Base-by-base conservation (phyloP, 2,888 invertebrate genomes). In the Stegana nigrithorax region DNA sequence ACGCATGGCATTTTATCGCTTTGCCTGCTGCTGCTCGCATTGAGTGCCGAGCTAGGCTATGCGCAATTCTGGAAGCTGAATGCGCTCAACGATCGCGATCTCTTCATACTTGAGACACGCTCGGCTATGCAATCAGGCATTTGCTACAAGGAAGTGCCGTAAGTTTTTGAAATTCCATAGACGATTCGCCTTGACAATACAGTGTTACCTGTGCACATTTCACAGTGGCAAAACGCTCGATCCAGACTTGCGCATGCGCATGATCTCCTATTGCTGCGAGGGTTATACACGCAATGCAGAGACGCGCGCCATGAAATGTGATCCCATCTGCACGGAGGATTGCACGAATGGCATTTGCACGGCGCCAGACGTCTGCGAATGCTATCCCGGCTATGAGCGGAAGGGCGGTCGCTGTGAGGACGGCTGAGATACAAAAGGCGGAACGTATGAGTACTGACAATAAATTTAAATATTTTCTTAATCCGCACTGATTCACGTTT, bases 191-290 rank as follows among this genome's bases (percentile, higher is more conserved):
- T 14, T 7, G 44, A 42, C 8, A 21, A 7, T 57, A 23, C n/a
- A 17, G 17, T 59, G 4, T 2, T 23, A n/a, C 2, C 8, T 17
- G 17, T 19, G n/a, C 45, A 50, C 14, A 23, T 55, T 0, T 25
- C 2, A 42, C 25, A 82, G 82, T 4, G 72, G 65, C 25, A 56
- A 73, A 19, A 75, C 74, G 1, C 60, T 39, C 27, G 69, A 82
- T 68, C 81, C 83, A 0, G 70, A 74, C 7, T 29, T 78, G 4
- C 72, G 77, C 19, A 86, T 89, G 66, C 91, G 91, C 69, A 88
- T 88, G 60, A 89, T 91, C 69, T 87, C 90, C 55, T 87, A 89
- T 29, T 93, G 93, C 81, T 93, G 93, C 77, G 87, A 88, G 0
- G 93, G 93, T 26, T 93, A 90, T 83, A 84, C 86, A 59, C 88